These are phyloP conservation scores for Mactra quadrangularis DNA, from an alignment of 1,140 invertebrate species.

Conservation along the genomic window DNA sequence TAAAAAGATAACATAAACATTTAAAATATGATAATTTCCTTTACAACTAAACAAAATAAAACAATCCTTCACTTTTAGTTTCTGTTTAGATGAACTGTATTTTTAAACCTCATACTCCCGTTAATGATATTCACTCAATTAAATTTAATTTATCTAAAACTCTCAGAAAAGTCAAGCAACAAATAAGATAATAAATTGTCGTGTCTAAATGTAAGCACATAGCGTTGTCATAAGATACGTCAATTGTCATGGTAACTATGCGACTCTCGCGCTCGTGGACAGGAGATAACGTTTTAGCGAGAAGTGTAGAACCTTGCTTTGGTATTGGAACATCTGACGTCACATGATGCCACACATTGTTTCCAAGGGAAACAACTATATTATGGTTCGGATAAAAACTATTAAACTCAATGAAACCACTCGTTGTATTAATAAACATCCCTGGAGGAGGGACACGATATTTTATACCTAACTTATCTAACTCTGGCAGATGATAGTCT, in stretches of 20 bases:
- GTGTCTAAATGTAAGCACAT: too few relatives aligned
- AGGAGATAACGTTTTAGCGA: neutral
- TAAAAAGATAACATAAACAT: too few relatives aligned
- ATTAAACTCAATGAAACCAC: neutral
- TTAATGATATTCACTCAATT: too few relatives aligned
- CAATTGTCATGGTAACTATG: neutral
- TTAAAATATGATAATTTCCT: too few relatives aligned
- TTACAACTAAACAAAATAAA: too few relatives aligned
- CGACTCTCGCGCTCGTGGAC: constrained; percentile 12
- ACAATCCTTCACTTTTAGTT: too few relatives aligned
- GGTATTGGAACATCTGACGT: neutral
- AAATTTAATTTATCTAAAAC: too few relatives aligned
- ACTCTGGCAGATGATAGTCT: constrained; percentile 69
- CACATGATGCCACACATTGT: neutral
- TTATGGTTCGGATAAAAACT: constrained; percentile 21
- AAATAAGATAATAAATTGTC: too few relatives aligned
- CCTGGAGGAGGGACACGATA: constrained; percentile 80
- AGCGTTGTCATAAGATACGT: too few relatives aligned
- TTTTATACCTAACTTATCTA: constrained; percentile 70
- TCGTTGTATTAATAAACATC: constrained; percentile 48
- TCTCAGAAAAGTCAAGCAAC: too few relatives aligned
- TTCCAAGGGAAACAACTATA: constrained; percentile 1
- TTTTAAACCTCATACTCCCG: too few relatives aligned
- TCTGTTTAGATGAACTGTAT: too few relatives aligned
- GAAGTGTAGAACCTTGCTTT: neutral